A percentile compares a stretch with the other conserved stretches of the same genome.
Conservation (phyloP, 2,888 invertebrate genomes). For the Lasioglossum figueresi region DNA sequence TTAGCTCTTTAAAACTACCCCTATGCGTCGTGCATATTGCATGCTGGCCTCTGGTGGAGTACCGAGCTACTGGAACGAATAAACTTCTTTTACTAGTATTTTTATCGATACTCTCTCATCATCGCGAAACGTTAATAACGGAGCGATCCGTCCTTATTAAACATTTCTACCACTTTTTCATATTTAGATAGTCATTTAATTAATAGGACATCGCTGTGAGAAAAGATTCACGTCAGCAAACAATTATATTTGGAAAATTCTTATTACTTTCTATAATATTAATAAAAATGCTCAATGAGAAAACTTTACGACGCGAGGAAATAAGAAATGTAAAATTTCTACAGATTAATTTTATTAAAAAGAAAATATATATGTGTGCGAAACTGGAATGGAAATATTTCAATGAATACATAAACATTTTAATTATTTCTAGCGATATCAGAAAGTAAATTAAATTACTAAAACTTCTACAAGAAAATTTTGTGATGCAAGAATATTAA, state of each 20-base stretch:
- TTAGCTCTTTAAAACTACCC: constrained; percentile 31
- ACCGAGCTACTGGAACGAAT: not conserved
- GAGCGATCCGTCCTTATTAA: not conserved
- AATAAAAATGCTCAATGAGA: not conserved
- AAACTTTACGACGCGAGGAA: not conserved
- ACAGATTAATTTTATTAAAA: not conserved
- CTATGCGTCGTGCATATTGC: constrained; percentile 30
- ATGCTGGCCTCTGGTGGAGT: not conserved
- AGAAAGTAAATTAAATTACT: not conserved
- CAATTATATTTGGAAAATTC: no score
- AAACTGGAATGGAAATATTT: not conserved
- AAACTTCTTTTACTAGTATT: not conserved
- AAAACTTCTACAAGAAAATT: not conserved
- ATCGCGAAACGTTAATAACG: not conserved
- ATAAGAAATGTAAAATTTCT: not conserved
- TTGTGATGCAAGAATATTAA: not conserved
- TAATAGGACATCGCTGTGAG: not conserved
- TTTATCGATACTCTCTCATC: not conserved
- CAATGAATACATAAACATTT: not conserved
- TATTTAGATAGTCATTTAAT: not conserved
- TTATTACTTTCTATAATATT: not conserved
- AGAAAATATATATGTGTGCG: not conserved
- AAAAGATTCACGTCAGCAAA: not conserved
- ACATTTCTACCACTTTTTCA: not conserved
- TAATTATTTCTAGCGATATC: not conserved